Evolutionary conservation across 2,888 invertebrate genomes (phyloP).

Genomic region (Cordilura impudica): DNA sequence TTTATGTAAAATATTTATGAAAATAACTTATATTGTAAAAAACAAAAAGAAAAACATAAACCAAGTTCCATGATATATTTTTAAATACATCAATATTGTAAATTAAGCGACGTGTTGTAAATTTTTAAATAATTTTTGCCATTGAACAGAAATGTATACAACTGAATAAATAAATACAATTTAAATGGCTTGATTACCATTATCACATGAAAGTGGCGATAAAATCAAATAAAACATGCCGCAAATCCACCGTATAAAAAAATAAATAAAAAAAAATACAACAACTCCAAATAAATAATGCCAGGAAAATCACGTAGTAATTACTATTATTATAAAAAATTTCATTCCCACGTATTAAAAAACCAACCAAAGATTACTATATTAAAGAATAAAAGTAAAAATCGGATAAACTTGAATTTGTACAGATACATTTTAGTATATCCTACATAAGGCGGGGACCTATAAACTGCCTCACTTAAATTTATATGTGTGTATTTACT

Average conservation of each 20-base stretch:
- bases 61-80: conserved; percentile 44
- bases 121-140: conserved; percentile 30
- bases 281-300: not conserved
- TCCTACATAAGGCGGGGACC: too few relatives aligned
- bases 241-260: not conserved
- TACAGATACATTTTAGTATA: too few relatives aligned
- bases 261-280: too few relatives aligned
- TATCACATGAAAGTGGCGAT: conserved; percentile 36
- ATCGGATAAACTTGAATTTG: too few relatives aligned
- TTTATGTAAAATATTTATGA: too few relatives aligned
- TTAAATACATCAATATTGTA: conserved; percentile 67
- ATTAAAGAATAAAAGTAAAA: too few relatives aligned
- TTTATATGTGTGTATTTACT: too few relatives aligned
- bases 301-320: conserved; percentile 8
- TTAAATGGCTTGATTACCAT: conserved; percentile 44
- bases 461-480: too few relatives aligned
- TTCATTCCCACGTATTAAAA: too few relatives aligned
- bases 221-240: not conserved
- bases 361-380: too few relatives aligned
- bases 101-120: conserved; percentile 40
- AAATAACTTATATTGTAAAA: not conserved
- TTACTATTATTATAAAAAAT: too few relatives aligned
- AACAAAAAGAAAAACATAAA: not conserved
- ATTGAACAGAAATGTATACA: not conserved
- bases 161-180: conserved; percentile 23